Evolutionary conservation across 2,113 vertebrate species (phyloP).

Genomic region (Xenotilapia longispinis): DNA sequence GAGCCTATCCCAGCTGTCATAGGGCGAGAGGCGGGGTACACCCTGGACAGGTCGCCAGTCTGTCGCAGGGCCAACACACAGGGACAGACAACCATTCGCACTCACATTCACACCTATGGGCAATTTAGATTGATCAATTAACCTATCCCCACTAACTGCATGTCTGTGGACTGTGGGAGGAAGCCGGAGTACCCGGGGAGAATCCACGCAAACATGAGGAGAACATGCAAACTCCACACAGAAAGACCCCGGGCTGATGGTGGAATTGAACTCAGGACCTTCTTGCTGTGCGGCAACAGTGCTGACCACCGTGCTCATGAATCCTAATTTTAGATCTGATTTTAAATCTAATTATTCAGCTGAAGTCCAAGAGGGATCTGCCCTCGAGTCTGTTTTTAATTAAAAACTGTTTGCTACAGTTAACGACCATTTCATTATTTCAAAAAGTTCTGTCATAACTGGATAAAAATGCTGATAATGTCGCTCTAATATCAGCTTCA

Average conservation of each 20-base stretch:
- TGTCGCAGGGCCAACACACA: accelerated
- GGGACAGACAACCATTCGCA: accelerated
- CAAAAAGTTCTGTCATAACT: not conserved
- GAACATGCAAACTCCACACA: not conserved
- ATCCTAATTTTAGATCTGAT: not conserved
- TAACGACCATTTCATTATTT: not conserved
- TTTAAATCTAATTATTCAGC: not conserved
- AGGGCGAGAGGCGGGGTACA: not conserved
- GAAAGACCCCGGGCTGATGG: not conserved
- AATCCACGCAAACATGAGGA: accelerated
- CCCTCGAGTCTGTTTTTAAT: not conserved
- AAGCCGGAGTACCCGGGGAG: not conserved
- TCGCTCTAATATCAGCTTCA: not conserved
- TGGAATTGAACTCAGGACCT: not conserved
- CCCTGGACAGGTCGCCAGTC: not conserved
- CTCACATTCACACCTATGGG: not conserved
- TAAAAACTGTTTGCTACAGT: not conserved
- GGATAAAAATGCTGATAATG: not conserved
- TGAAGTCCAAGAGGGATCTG: not conserved
- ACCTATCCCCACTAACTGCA: not conserved
- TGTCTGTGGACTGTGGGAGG: not conserved
- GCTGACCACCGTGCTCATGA: not conserved
- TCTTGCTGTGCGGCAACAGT: not conserved
- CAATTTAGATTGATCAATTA: not conserved
- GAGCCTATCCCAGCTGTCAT: not conserved